Percentiles rank a stretch among this genome's conserved stretches.
These are phyloP conservation scores for Drosophila pallidifrons DNA, from an alignment of 1,140 invertebrate species.

Conservation along the genomic window DNA sequence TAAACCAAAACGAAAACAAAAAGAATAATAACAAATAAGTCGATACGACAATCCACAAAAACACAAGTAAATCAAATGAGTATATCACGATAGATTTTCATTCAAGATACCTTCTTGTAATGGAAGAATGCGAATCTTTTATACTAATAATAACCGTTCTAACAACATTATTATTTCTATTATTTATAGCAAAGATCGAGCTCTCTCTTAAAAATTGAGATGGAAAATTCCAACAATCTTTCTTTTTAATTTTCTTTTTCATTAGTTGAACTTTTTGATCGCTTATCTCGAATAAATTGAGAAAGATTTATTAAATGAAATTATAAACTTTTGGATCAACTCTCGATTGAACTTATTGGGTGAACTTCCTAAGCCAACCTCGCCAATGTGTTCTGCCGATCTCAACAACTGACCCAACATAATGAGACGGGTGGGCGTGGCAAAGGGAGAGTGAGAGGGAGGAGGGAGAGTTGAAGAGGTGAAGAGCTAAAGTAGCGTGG, in stretches of 20 bases:
- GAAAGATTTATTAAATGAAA: too few relatives aligned
- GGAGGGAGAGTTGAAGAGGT: not conserved
- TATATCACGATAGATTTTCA: too few relatives aligned
- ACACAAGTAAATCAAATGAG: conserved; percentile 1
- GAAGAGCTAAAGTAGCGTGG: not conserved
- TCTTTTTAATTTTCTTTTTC: not conserved
- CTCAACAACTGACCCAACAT: conserved; percentile 12
- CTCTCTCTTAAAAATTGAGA: too few relatives aligned
- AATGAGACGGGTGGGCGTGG: not conserved
- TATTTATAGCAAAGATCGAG: too few relatives aligned
- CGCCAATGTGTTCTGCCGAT: not conserved
- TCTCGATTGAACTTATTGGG: not conserved
- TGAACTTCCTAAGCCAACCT: not conserved
- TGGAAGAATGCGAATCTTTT: too few relatives aligned
- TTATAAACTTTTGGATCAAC: too few relatives aligned
- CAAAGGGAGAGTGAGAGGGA: not conserved
- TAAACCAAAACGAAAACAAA: conserved; percentile 14
- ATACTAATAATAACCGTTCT: too few relatives aligned
- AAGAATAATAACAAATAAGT: conserved; percentile 23
- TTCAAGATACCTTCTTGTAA: too few relatives aligned
- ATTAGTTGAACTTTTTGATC: too few relatives aligned
- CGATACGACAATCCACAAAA: conserved; percentile 13
- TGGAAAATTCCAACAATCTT: too few relatives aligned
- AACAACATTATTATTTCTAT: too few relatives aligned
- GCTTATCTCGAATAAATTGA: too few relatives aligned